phyloP scores from a whole-genome alignment of 2,113 vertebrate genomes.

The Chaetops frenatus region DNA sequence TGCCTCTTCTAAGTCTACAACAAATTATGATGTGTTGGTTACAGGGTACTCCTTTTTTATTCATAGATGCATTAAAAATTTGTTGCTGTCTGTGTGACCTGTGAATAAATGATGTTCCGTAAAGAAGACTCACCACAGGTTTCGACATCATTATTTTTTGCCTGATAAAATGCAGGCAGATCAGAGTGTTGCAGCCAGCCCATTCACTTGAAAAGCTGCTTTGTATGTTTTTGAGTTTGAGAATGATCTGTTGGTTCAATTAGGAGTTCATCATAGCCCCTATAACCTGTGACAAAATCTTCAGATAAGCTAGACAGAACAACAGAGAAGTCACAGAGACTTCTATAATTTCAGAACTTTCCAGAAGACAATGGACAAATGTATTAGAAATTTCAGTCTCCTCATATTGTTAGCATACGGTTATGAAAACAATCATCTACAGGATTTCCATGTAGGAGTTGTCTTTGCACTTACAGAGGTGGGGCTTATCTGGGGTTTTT shows the following conservation, averaged over 20 bases:
- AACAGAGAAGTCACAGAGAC: background rate
- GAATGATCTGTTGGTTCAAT: background rate
- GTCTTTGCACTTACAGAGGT: background rate
- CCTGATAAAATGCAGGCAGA: background rate
- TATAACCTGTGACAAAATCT: background rate
- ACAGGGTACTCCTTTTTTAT: background rate
- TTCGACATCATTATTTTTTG: slow-evolving; percentile 22
- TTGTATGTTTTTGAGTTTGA: background rate
- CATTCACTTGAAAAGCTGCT: background rate
- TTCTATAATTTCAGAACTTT: background rate
- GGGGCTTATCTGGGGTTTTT: accelerated
- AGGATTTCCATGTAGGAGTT: background rate
- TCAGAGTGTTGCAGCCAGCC: background rate
- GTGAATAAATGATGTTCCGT: background rate
- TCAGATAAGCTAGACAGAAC: background rate
- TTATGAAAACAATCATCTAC: background rate
- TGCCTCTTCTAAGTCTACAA: background rate
- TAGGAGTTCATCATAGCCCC: background rate
- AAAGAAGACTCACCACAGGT: background rate
- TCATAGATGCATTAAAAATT: background rate
- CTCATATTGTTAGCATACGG: background rate
- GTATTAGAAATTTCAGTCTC: background rate
- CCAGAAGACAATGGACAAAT: background rate
- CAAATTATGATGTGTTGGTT: background rate
- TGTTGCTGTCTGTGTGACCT: background rate